A percentile compares a stretch with the other conserved stretches of the same genome.
phyloP scores from a whole-genome alignment of 2,888 invertebrate species.

The Embidobia sp. region DNA sequence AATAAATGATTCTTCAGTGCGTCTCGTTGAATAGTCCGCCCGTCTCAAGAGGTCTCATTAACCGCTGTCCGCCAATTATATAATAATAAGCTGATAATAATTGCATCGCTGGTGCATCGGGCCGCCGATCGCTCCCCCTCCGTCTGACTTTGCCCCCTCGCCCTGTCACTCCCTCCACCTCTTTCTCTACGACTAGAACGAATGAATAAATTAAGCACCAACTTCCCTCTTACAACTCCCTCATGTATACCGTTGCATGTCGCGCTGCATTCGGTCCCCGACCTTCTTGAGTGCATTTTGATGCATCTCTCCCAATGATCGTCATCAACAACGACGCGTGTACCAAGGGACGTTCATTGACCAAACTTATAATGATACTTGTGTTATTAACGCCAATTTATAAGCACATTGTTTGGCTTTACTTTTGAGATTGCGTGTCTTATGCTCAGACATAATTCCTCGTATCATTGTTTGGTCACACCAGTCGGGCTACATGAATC shows the following conservation, averaged over 20 bases:
- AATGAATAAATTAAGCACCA: constrained; percentile 76
- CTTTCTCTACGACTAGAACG: constrained; percentile 65
- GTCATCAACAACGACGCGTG: constrained; percentile 47
- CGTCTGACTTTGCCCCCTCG: constrained; percentile 22
- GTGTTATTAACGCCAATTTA: constrained; percentile 56
- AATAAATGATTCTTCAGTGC: constrained; percentile 76
- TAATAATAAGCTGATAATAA: constrained; percentile 81
- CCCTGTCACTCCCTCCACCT: constrained; percentile 38
- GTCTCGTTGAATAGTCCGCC: constrained; percentile 70
- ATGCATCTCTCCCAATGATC: constrained; percentile 61
- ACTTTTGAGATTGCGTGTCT: neutral
- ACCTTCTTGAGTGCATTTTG: constrained; percentile 65
- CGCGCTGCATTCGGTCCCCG: constrained; percentile 57
- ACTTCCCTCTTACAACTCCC: constrained; percentile 76
- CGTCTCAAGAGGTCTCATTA: constrained; percentile 81
- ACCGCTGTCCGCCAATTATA: constrained; percentile 78
- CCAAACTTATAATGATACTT: constrained; percentile 55
- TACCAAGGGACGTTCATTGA: constrained; percentile 48
- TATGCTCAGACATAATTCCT: neutral
- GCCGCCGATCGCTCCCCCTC: constrained; percentile 68
- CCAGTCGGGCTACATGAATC: too few species aligned
- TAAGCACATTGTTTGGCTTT: constrained; percentile 25
- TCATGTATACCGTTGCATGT: constrained; percentile 59
- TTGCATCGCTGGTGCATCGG: constrained; percentile 79
- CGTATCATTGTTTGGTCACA: too few species aligned